These are phyloP conservation scores for Seira ritae DNA, from an alignment of 2,888 invertebrate species.

Conservation along the genomic window DNA sequence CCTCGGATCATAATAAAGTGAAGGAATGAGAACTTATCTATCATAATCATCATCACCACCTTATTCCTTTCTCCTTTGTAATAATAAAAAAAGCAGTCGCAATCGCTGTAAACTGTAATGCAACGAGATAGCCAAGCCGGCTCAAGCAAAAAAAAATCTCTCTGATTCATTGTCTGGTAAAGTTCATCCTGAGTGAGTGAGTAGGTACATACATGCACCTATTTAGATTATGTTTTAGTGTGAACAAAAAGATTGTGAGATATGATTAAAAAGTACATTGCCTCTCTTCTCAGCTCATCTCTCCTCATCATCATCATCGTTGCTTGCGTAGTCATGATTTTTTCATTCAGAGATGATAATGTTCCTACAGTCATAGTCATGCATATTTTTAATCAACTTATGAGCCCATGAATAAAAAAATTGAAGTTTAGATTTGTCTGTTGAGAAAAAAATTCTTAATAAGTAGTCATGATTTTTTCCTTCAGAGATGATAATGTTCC, in stretches of 20 bases:
- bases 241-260: constrained; percentile 11
- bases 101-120: no score
- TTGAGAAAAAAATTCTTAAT: neutral
- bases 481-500: neutral
- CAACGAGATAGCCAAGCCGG: neutral
- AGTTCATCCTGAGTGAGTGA: neutral
- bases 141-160: neutral
- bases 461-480: neutral
- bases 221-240: constrained; percentile 10
- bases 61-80: neutral
- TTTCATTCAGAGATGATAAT: neutral
- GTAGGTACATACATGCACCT: no score
- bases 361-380: neutral
- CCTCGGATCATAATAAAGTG: constrained; percentile 28
- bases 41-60: constrained; percentile 28
- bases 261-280: constrained; percentile 13
- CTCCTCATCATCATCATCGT: neutral
- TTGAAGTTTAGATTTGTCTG: constrained; percentile 1
- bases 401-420: constrained; percentile 14
- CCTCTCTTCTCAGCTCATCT: neutral
- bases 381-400: constrained; percentile 16
- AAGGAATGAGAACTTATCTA: neutral
- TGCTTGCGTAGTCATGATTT: neutral
- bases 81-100: constrained; percentile 16
- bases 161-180: constrained; percentile 5